phyloP scores from a whole-genome alignment of 2,797 vertebrate species.

The Sebastes hubbsi region DNA sequence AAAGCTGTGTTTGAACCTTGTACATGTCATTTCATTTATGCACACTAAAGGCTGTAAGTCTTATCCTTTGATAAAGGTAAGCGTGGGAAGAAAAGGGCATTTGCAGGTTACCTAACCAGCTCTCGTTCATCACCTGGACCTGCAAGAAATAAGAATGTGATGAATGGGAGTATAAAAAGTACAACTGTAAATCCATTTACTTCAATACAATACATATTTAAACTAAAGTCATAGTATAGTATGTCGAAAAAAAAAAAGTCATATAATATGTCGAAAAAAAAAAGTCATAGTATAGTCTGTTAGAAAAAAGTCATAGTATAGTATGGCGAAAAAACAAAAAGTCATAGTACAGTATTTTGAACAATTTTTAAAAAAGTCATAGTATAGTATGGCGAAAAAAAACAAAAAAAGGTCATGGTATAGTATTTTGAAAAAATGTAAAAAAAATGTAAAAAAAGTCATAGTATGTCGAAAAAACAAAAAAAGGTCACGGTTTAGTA shows the following conservation, averaged over 20 bases:
- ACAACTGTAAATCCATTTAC: too few relatives aligned
- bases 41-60: slow-evolving; percentile 31
- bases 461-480: background rate
- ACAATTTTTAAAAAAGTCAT: background rate
- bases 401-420: too few relatives aligned
- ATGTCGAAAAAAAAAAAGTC: background rate
- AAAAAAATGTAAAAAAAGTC: too few relatives aligned
- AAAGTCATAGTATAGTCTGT: background rate
- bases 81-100: slow-evolving; percentile 10
- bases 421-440: too few relatives aligned
- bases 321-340: background rate
- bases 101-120: slow-evolving; percentile 9
- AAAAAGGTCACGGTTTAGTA: too few relatives aligned
- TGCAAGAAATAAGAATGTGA: slow-evolving; percentile 8
- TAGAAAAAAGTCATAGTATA: background rate
- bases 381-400: too few relatives aligned
- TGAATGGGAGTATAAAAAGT: background rate
- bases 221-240: background rate
- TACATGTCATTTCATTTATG: slow-evolving; percentile 12
- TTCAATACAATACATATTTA: too few relatives aligned
- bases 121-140: slow-evolving; percentile 40
- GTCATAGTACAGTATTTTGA: background rate
- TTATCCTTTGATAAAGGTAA: slow-evolving; percentile 11
- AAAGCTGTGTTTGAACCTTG: slow-evolving; percentile 70
- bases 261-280: background rate